Evolutionary conservation across 2,113 vertebrate genomes (phyloP).

Genomic region (Sialia sialis): DNA sequence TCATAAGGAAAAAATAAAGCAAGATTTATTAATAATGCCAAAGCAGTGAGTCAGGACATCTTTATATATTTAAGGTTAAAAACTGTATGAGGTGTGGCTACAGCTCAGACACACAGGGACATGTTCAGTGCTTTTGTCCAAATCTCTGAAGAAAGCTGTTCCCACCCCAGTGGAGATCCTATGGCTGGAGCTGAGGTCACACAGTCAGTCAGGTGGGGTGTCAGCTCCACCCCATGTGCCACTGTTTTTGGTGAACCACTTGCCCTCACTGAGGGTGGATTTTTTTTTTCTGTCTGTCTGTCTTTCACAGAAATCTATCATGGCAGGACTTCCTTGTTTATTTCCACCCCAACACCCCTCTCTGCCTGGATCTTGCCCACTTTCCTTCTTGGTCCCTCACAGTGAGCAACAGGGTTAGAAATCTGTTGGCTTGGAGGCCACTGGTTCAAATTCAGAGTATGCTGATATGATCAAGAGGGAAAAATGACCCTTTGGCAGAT

Average conservation of each 20-base stretch:
- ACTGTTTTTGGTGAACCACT: not conserved
- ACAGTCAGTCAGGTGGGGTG: not conserved
- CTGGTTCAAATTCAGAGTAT: not conserved
- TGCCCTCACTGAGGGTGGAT: not conserved
- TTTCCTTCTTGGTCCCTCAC: not conserved
- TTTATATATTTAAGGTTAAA: not conserved
- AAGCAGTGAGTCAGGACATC: not conserved
- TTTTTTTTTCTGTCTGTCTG: not conserved
- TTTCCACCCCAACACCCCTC: not conserved
- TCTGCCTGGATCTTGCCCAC: not conserved
- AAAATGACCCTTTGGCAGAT: not conserved
- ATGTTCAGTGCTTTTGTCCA: not conserved
- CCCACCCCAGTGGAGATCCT: not conserved
- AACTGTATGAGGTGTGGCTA: not conserved
- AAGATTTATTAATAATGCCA: not conserved
- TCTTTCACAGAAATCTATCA: not conserved
- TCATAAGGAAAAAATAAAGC: not conserved
- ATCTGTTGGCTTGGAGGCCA: not conserved
- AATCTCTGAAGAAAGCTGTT: not conserved
- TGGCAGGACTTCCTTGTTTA: not conserved
- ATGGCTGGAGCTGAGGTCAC: not conserved
- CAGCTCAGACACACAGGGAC: not conserved
- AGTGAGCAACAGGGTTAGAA: not conserved
- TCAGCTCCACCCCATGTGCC: rapidly evolving
- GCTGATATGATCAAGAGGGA: not conserved